Percentiles rank a stretch among this genome's conserved stretches.
Conservation (phyloP, 2,888 invertebrate genomes). For the Eupithecia subfuscata region DNA sequence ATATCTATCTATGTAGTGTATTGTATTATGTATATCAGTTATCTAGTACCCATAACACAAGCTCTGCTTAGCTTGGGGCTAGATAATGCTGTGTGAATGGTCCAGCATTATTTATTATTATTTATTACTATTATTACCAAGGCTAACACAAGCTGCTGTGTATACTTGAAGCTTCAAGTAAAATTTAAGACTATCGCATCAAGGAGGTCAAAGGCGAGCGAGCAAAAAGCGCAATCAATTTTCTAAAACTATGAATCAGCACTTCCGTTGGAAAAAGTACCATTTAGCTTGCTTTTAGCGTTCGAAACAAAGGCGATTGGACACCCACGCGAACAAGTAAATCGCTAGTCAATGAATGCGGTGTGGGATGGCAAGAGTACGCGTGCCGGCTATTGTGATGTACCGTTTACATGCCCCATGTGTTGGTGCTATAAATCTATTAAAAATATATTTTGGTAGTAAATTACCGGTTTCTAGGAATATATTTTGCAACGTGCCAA, state of each 20-base stretch:
- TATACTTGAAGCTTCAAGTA: too few relatives aligned
- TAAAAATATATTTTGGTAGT: not conserved
- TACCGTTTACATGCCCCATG: slow-evolving; percentile 29
- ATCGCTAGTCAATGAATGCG: slow-evolving; percentile 73
- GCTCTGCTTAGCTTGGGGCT: too few relatives aligned
- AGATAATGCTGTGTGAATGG: too few relatives aligned
- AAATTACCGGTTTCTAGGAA: too few relatives aligned
- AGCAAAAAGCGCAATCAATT: slow-evolving; percentile 12
- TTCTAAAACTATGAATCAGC: slow-evolving; percentile 44
- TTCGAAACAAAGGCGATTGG: slow-evolving; percentile 66
- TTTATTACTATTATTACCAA: too few relatives aligned
- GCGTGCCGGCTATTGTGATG: slow-evolving; percentile 31
- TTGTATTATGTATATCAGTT: too few relatives aligned
- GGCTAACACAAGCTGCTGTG: too few relatives aligned
- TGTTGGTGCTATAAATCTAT: not conserved
- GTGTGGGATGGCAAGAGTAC: slow-evolving; percentile 59
- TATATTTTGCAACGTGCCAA: too few relatives aligned
- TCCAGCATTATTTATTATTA: too few relatives aligned
- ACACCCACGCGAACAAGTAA: slow-evolving; percentile 65
- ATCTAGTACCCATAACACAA: too few relatives aligned
- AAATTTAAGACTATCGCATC: not conserved
- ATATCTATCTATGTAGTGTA: too few relatives aligned
- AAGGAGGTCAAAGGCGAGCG: slow-evolving; percentile 5
- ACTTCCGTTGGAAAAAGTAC: slow-evolving; percentile 61
- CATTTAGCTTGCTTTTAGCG: slow-evolving; percentile 46